Evolutionary conservation across 2,113 vertebrate genomes (phyloP).

Genomic region (Seriola aureovittata): DNA sequence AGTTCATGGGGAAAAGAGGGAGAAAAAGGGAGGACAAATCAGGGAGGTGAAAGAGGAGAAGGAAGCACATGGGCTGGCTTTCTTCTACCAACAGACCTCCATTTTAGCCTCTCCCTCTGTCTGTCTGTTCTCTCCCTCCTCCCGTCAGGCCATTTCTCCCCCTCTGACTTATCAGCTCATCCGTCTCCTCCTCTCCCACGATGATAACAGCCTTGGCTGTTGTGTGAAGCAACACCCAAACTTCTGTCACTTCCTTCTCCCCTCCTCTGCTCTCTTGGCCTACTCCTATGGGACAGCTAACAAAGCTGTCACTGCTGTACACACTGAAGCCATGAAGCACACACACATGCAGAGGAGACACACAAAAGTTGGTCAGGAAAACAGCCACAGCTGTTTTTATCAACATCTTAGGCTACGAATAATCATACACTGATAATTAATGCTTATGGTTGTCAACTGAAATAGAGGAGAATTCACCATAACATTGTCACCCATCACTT

Average conservation of each 20-base stretch:
- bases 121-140: conserved; percentile 36
- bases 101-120: conserved; percentile 51
- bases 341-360: background rate
- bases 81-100: conserved; percentile 60
- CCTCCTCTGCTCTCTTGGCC: conserved; percentile 19
- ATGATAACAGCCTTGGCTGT: conserved; percentile 72
- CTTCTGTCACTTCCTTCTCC: conserved; percentile 69
- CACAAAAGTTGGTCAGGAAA: background rate
- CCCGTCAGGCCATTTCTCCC: conserved; percentile 40
- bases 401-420: background rate
- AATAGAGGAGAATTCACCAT: conserved; percentile 8
- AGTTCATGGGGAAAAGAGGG: conserved; percentile 42
- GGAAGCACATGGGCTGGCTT: conserved; percentile 46
- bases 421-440: conserved; percentile 14
- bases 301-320: conserved; percentile 43
- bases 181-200: conserved; percentile 77
- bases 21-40: conserved; percentile 38
- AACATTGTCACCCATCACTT: conserved; percentile 8
- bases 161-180: conserved; percentile 64
- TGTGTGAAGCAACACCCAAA: conserved; percentile 73
- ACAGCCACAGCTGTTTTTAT: background rate
- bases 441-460: background rate
- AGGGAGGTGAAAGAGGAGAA: conserved; percentile 63
- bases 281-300: conserved; percentile 52
- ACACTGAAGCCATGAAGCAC: conserved; percentile 2